Evolutionary conservation across 2,113 vertebrate species (phyloP), one percentile per base, ranked within the genome.

Genomic region (Lophotis ruficrista): DNA sequence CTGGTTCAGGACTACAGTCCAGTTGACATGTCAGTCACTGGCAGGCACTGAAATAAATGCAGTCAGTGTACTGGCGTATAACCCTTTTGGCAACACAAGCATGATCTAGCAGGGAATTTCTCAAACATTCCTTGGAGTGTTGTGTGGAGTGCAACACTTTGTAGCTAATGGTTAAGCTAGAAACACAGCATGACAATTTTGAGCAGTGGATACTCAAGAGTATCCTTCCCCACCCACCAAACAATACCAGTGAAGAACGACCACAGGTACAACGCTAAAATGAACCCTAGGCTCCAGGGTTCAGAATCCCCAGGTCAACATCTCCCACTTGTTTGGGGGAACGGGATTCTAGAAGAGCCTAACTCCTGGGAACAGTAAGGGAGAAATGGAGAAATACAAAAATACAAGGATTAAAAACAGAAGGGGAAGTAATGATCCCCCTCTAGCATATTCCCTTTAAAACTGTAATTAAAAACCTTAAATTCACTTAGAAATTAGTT

Each of bases 401-500:
- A 87, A 83, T 25, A 12, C 23, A 78, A 93, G 47, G 57, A 93
- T 93, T 92, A 97, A 96, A 96, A 96, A 57, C 77, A 82, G 80
- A 89, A 86, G 86, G 82, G 77, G 64, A 94, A 25, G 28, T 64
- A 84, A 75, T n/a, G 37, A 83, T 69, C 66, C 83, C 71, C 94
- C 19, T 82, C 92, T 53, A 73, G 60, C 35, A 73, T 35, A 95
- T 80, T 94, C 92, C 94, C 89, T 96, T 96, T 96, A 92, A 93
- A 95, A 96, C 9, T 61, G 43, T 93, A 61, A 89, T 94, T 93
- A 95, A 95, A 95, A 96, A 79, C 38, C 47, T 94, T 23, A 78
- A 92, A 80, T 81, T 92, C 83, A 83, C 38, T 73, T 96, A 93
- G 82, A 96, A 97, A 95, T 50, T 62, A 24, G n/a, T 84, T 97